Percentiles rank a stretch among this genome's conserved stretches.
These are phyloP conservation scores for Drosophila pruinosa DNA, from an alignment of 1,140 invertebrate species.

Conservation along the genomic window DNA sequence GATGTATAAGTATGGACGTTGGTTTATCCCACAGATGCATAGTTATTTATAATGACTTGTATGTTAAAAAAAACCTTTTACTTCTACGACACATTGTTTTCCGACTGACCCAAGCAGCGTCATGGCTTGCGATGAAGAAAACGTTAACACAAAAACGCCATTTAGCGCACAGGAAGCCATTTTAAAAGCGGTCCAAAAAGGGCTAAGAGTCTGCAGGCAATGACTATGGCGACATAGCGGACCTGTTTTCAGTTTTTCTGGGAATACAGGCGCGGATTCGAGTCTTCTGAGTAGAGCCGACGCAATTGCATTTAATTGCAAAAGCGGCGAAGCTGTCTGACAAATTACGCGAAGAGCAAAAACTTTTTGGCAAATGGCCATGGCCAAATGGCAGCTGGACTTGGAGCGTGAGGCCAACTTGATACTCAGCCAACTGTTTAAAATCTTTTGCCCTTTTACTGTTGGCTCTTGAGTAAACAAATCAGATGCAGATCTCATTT, in stretches of 20 bases:
- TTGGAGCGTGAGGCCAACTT: constrained; percentile 9
- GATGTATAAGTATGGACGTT: no score
- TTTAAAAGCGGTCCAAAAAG: constrained; percentile 67
- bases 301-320: constrained; percentile 79
- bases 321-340: constrained; percentile 48
- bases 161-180: constrained; percentile 76
- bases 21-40: no score
- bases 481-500: constrained; percentile 47
- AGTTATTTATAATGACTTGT: no score
- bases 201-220: constrained; percentile 1
- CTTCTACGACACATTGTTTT: background rate
- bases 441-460: constrained; percentile 29
- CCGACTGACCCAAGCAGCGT: constrained; percentile 35
- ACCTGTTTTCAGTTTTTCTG: background rate
- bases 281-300: constrained; percentile 25
- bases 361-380: constrained; percentile 73
- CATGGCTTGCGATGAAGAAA: constrained; percentile 40
- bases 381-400: constrained; percentile 16
- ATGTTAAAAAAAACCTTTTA: no score
- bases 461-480: constrained; percentile 34
- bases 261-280: background rate
- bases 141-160: constrained; percentile 73
- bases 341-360: constrained; percentile 65
- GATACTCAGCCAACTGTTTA: constrained; percentile 53
- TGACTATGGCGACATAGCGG: constrained; percentile 58